These are phyloP conservation scores for Pitangus sulphuratus DNA, from an alignment of 2,797 vertebrate genomes.

Conservation along the genomic window DNA sequence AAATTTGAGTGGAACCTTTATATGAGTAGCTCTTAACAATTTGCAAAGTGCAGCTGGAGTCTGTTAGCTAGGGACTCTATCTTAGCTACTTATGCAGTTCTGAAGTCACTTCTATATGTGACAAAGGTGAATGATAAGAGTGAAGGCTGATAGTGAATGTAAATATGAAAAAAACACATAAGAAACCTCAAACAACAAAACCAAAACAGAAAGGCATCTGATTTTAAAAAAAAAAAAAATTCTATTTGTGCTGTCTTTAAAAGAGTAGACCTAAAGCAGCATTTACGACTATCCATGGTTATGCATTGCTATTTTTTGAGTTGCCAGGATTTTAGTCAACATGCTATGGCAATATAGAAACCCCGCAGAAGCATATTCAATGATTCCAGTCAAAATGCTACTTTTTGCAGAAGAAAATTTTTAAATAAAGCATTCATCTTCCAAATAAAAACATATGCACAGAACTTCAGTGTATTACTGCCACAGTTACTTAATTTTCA, in stretches of 20 bases:
- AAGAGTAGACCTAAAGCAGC: background rate
- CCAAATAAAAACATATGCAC: background rate
- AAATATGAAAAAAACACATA: background rate
- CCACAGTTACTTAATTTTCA: background rate
- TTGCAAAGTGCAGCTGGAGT: background rate
- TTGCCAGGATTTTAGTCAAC: background rate
- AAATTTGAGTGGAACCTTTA: background rate
- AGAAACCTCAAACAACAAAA: background rate
- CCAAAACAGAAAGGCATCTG: background rate
- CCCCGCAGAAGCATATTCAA: fast-evolving
- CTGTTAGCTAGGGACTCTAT: background rate
- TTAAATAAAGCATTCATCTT: background rate
- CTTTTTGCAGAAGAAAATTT: background rate
- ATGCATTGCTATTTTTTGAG: background rate
- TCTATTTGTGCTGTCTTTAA: background rate
- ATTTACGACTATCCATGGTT: background rate
- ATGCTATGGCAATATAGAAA: background rate
- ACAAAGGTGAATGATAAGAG: background rate
- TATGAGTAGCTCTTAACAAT: background rate
- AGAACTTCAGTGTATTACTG: background rate
- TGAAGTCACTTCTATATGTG: background rate
- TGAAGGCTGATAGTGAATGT: background rate
- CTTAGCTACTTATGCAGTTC: background rate
- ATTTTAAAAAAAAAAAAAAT: background rate
- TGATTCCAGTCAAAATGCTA: background rate